A percentile compares a stretch with the other conserved stretches of the same genome.
Conservation (phyloP, 2,888 invertebrate genomes). For the Escarpia spicata region DNA sequence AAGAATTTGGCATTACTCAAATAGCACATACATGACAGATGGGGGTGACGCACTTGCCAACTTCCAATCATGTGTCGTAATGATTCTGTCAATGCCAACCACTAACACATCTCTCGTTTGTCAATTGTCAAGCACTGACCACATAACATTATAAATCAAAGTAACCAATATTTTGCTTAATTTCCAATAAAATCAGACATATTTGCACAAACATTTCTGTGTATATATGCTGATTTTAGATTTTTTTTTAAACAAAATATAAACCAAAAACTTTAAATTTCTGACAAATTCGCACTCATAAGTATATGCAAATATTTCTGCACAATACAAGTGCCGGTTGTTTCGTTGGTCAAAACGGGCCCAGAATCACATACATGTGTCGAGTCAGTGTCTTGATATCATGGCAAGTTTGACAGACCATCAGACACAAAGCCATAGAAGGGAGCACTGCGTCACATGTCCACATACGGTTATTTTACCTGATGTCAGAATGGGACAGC, state of each 20-base stretch:
- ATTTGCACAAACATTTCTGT: too few relatives aligned
- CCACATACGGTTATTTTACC: conserved; percentile 64
- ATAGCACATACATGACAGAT: not conserved
- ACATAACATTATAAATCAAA: too few relatives aligned
- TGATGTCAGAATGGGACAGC: conserved; percentile 81
- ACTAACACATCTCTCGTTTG: not conserved
- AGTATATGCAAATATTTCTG: too few relatives aligned
- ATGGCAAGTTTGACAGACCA: not conserved
- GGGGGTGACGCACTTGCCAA: not conserved
- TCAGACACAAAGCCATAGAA: not conserved
- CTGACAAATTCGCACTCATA: too few relatives aligned
- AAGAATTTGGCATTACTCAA: not conserved
- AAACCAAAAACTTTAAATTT: too few relatives aligned
- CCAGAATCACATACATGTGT: too few relatives aligned
- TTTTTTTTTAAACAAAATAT: too few relatives aligned
- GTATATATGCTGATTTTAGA: too few relatives aligned
- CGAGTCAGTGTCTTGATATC: not conserved
- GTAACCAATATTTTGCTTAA: too few relatives aligned
- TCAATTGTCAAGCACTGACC: not conserved
- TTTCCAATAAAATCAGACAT: too few relatives aligned
- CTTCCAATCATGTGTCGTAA: not conserved
- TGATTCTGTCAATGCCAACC: not conserved
- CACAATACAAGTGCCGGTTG: too few relatives aligned
- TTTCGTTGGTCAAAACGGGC: too few relatives aligned
- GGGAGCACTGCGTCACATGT: not conserved